A percentile compares a stretch with the other conserved stretches of the same genome.
These are phyloP conservation scores for Perognathus longimembris DNA, from an alignment of 2,113 vertebrate species.

Conservation along the genomic window DNA sequence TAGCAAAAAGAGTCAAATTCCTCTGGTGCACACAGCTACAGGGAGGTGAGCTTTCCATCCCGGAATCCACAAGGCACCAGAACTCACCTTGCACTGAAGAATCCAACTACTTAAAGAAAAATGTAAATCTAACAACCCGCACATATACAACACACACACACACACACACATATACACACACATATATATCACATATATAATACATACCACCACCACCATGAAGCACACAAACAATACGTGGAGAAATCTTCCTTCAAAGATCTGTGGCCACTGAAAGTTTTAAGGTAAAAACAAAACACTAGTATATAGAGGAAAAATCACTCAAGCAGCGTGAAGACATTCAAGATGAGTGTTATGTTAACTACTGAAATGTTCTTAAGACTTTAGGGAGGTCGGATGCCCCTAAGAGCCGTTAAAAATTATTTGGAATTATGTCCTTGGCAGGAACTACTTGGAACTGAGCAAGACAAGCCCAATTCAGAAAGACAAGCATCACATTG, in stretches of 20 bases:
- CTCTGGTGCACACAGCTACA: not conserved
- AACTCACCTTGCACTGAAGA: not conserved
- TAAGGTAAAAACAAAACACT: not conserved
- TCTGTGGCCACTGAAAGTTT: not conserved
- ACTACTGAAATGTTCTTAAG: not conserved
- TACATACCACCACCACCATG: not conserved
- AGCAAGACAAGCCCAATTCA: no score
- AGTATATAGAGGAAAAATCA: not conserved
- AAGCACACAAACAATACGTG: not conserved
- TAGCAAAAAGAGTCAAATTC: not conserved
- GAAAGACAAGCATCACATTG: no score
- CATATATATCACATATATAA: not conserved
- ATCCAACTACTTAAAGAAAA: not conserved
- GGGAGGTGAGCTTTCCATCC: constrained; percentile 29
- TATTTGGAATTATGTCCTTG: not conserved
- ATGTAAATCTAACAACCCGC: not conserved
- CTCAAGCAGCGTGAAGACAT: not conserved
- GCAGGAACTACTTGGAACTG: no score
- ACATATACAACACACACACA: not conserved
- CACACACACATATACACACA: no score
- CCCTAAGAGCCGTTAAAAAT: not conserved
- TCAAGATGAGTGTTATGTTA: not conserved
- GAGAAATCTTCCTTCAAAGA: not conserved
- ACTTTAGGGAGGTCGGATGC: not conserved
- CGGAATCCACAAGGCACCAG: fast-evolving